A percentile compares a stretch with the other conserved stretches of the same genome.
phyloP scores from a whole-genome alignment of 2,888 invertebrate species.

The Clistopyga incitator region DNA sequence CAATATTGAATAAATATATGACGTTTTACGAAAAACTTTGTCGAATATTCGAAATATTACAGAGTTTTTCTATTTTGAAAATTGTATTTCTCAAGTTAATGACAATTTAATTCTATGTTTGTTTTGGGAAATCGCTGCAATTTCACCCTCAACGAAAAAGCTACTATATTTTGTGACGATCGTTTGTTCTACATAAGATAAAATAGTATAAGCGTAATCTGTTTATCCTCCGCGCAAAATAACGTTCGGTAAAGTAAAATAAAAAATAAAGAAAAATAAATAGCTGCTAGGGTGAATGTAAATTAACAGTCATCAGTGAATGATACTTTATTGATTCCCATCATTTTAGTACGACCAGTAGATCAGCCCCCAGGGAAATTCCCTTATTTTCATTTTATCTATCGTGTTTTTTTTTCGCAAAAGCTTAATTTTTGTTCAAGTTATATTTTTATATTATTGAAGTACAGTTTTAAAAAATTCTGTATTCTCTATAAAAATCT shows the following conservation, averaged over 20 bases:
- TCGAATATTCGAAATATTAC: background rate
- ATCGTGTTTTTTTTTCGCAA: too few relatives aligned
- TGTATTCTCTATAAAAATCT: too few relatives aligned
- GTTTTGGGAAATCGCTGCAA: background rate
- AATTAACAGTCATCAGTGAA: too few relatives aligned
- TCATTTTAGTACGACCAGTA: too few relatives aligned
- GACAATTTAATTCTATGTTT: background rate
- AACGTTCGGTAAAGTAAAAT: constrained; percentile 2
- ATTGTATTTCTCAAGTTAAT: background rate
- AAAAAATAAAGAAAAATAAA: constrained; percentile 27
- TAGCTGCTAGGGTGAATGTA: constrained; percentile 1
- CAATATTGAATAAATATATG: too few relatives aligned
- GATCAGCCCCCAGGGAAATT: too few relatives aligned
- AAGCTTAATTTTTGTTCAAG: too few relatives aligned
- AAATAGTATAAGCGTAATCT: constrained; percentile 46
- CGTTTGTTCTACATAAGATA: background rate
- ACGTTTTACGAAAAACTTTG: background rate
- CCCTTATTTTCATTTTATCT: too few relatives aligned
- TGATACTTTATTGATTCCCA: too few relatives aligned
- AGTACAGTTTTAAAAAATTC: too few relatives aligned
- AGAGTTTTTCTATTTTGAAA: too few relatives aligned
- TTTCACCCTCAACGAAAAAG: background rate
- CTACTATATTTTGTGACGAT: background rate
- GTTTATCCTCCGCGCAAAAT: constrained; percentile 31
- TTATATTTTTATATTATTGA: too few relatives aligned